Base-by-base conservation (phyloP, 2,797 vertebrate species). In the Australoheros facetus region DNA sequence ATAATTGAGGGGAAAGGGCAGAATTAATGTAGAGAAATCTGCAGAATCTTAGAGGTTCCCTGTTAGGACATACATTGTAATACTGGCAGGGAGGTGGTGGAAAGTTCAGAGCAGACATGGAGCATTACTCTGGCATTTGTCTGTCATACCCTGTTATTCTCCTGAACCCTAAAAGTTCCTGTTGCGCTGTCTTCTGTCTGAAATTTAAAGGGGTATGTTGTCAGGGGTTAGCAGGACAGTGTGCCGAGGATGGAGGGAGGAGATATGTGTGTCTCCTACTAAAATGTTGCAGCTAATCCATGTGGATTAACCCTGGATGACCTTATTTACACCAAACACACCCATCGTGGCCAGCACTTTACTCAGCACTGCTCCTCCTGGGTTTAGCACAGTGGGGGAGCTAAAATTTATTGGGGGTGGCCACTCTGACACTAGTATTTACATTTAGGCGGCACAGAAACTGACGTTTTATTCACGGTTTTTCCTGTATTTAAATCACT, bases 251-350 rank as follows among this genome's bases (percentile, higher is more conserved):
- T 48, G 74, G 81, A 82, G 42, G 80, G 37, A 86, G 83, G 74
- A 88, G 87, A 91, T 86, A 81, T 71, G 59, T 80, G 80, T 34
- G 80, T 85, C 88, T 92, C 83, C 90, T 88, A 89, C 82, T 92
- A 91, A 91, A 95, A 95, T 90, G 90, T 91, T 93, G 87, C 77
- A 56, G 79, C 72, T 95, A 95, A 96, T 94, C 94, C 90, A 76
- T 59, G 73, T 76, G 92, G 92, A 91, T 95, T 95, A 95, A 96
- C 95, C 94, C 89, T 37, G 82, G 82, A 79, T 94, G 93, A 95
- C 93, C 92, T 77, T 87, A 89, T 93, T 95, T 94, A 94, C 87
- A 91, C 91, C 87, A 89, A 81, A 86, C 84, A 85, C 81, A 80
- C 90, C 78, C 85, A 85, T 77, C 13, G 32, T 90, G 90, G 70